phyloP scores from a whole-genome alignment of 2,888 invertebrate genomes.

The Andrena trimmerana region DNA sequence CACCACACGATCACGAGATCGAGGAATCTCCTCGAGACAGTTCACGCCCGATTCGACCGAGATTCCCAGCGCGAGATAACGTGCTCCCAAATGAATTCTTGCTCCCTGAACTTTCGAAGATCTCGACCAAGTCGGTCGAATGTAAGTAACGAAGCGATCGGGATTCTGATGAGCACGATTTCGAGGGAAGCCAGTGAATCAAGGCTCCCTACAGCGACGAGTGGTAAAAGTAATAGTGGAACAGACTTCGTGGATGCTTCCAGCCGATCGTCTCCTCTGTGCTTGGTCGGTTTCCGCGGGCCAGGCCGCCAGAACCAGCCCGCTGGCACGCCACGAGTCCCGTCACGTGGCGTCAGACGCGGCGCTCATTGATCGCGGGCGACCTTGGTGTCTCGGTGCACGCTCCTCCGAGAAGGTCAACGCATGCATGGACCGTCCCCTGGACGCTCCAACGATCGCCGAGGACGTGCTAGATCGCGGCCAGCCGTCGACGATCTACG shows the following conservation, averaged over 20 bases:
- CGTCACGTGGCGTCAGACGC: constrained; percentile 67
- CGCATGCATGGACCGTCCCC: constrained; percentile 37
- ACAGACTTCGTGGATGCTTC: not conserved
- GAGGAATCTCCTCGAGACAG: constrained; percentile 1
- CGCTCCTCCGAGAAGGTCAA: constrained; percentile 42
- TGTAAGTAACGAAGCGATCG: not conserved
- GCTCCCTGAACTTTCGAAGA: not conserved
- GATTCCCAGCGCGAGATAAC: not conserved
- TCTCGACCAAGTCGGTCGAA: not conserved
- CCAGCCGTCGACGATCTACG: constrained; percentile 29
- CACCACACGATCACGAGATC: constrained; percentile 4
- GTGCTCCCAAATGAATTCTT: not conserved
- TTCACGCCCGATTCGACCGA: not conserved
- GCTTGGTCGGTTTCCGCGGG: not conserved
- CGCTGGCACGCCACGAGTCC: constrained; percentile 11
- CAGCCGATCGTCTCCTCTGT: not conserved
- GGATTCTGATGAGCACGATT: not conserved
- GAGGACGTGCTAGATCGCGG: not conserved
- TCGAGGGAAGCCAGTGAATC: not conserved
- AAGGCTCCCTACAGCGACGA: not conserved
- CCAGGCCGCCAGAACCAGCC: not conserved
- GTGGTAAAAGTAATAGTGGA: not conserved
- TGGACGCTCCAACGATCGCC: constrained; percentile 2
- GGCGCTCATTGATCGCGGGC: constrained; percentile 64
- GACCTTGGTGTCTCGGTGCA: constrained; percentile 57